These are phyloP conservation scores for Athripsodes cinereus DNA, from an alignment of 2,888 invertebrate genomes.

Conservation along the genomic window DNA sequence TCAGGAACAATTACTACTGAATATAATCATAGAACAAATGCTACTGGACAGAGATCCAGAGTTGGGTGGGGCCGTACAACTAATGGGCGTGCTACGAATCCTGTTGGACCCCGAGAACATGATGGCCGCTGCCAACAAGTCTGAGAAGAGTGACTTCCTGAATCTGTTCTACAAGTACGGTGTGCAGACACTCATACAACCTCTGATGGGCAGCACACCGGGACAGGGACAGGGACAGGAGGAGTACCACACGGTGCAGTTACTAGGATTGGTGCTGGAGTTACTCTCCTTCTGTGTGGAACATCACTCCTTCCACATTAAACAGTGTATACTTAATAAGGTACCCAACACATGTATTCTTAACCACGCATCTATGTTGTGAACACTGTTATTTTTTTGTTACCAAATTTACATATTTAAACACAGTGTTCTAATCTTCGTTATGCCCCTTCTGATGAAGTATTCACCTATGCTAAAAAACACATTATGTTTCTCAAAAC, in stretches of 20 bases:
- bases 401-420: no score
- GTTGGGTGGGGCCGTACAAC: constrained; percentile 93
- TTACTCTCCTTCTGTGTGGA: constrained; percentile 97
- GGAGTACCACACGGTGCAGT: constrained; percentile 95
- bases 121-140: constrained; percentile 87
- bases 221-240: constrained; percentile 87
- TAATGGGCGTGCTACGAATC: constrained; percentile 90
- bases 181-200: constrained; percentile 93
- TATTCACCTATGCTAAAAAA: no score
- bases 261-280: constrained; percentile 90
- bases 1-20: constrained; percentile 90
- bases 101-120: constrained; percentile 97
- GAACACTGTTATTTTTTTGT: no score
- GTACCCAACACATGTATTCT: constrained; percentile 29
- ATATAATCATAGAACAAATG: constrained; percentile 98
- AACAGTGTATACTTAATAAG: constrained; percentile 95
- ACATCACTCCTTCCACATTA: constrained; percentile 98
- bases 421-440: no score
- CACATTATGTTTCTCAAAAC: no score
- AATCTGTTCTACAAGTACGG: constrained; percentile 98
- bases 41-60: constrained; percentile 95
- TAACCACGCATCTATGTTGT: neutral
- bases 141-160: constrained; percentile 96
- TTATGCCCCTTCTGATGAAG: no score
- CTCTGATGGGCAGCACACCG: constrained; percentile 87